Percentiles rank a stretch among this genome's conserved stretches.
phyloP scores from a whole-genome alignment of 2,113 vertebrate species.

The Xenopus laevis region DNA sequence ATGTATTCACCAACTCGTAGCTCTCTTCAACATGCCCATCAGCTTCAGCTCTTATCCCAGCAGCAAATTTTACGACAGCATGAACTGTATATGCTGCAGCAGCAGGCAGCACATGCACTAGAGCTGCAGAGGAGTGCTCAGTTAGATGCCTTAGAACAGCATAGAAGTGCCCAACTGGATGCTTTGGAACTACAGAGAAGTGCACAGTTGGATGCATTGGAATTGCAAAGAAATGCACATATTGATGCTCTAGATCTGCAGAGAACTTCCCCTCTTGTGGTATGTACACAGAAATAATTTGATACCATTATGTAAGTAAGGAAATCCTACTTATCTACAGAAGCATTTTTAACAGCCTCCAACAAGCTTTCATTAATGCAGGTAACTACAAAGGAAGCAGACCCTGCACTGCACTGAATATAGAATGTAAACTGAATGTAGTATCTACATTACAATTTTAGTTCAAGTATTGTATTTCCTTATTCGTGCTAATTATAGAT shows the following conservation, averaged over 20 bases:
- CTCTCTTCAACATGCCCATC: constrained; percentile 91
- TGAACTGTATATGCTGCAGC: constrained; percentile 91
- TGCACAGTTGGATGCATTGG: constrained; percentile 9
- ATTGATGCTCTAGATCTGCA: constrained; percentile 7
- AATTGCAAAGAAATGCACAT: constrained; percentile 11
- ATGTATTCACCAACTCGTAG: constrained; percentile 79
- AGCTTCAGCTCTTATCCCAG: constrained; percentile 94
- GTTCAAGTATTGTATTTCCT: too few species aligned
- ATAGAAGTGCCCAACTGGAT: constrained; percentile 19
- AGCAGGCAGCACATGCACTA: constrained; percentile 92
- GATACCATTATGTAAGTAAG: too few species aligned
- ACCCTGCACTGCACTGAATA: too few species aligned
- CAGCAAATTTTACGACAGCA: constrained; percentile 95
- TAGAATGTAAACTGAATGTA: too few species aligned
- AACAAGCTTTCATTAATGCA: too few species aligned
- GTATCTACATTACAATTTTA: too few species aligned
- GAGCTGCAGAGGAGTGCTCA: constrained; percentile 89
- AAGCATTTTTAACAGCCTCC: too few species aligned
- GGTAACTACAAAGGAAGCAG: too few species aligned
- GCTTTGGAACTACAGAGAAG: constrained; percentile 24
- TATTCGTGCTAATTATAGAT: too few species aligned
- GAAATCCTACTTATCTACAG: too few species aligned
- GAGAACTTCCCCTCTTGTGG: not conserved
- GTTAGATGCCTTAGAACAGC: constrained; percentile 51
- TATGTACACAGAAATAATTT: constrained; percentile 8